Conservation (phyloP, 2,888 invertebrate species). For the Arge pagana region DNA sequence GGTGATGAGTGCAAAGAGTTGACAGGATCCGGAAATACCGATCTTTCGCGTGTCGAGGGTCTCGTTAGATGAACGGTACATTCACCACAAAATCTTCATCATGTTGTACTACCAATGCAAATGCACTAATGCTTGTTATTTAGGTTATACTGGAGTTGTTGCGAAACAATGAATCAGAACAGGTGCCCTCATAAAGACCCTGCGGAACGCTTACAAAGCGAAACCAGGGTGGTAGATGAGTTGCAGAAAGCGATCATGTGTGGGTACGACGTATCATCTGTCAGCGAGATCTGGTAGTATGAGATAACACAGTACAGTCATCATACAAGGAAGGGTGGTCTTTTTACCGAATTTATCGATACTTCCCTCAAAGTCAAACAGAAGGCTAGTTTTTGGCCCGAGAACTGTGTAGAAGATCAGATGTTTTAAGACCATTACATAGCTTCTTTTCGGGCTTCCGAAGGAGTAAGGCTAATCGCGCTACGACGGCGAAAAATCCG, state of each 20-base stretch:
- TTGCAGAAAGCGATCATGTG: constrained; percentile 38
- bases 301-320: constrained; percentile 29
- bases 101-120: constrained; percentile 42
- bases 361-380: constrained; percentile 38
- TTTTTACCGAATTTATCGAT: constrained; percentile 41
- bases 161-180: constrained; percentile 24
- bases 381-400: constrained; percentile 37
- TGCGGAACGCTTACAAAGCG: constrained; percentile 29
- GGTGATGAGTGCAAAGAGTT: constrained; percentile 27
- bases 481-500: constrained; percentile 34
- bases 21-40: constrained; percentile 6
- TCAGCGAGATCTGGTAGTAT: constrained; percentile 45
- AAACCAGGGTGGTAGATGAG: constrained; percentile 46
- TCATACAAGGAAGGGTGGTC: constrained; percentile 23
- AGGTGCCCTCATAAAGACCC: constrained; percentile 32
- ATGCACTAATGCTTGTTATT: constrained; percentile 38
- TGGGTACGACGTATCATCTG: constrained; percentile 37
- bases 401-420: constrained; percentile 20
- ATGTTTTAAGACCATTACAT: constrained; percentile 25
- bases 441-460: background rate
- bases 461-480: constrained; percentile 31
- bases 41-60: constrained; percentile 27
- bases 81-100: constrained; percentile 35
- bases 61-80: constrained; percentile 32
- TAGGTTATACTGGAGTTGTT: constrained; percentile 37